A percentile compares a stretch with the other conserved stretches of the same genome.
Evolutionary conservation across 2,797 vertebrate species (phyloP).

Genomic region (Gorsachius magnificus): DNA sequence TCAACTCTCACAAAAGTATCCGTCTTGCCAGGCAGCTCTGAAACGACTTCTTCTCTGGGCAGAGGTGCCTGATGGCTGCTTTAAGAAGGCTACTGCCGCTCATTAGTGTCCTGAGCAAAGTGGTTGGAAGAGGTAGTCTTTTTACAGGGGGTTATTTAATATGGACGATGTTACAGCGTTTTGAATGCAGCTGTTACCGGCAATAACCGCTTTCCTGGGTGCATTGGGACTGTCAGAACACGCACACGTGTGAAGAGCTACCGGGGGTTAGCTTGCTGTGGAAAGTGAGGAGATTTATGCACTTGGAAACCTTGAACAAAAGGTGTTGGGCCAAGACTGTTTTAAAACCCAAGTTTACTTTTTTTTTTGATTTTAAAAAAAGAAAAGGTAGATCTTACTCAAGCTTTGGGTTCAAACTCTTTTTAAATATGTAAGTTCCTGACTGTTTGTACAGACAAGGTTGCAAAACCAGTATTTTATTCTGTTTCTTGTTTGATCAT

Average conservation of each 20-base stretch:
- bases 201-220: conserved; percentile 69
- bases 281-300: conserved; percentile 69
- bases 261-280: conserved; percentile 38
- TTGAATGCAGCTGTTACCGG: conserved; percentile 70
- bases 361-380: conserved; percentile 32
- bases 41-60: conserved; percentile 65
- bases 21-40: conserved; percentile 74
- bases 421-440: conserved; percentile 77
- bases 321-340: conserved; percentile 78
- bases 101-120: conserved; percentile 59
- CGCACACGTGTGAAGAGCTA: conserved; percentile 35
- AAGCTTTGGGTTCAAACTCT: conserved; percentile 81
- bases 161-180: conserved; percentile 49
- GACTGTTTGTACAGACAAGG: conserved; percentile 76
- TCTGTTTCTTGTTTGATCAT: conserved; percentile 71
- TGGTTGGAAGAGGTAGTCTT: conserved; percentile 67
- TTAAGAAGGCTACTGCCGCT: conserved; percentile 56
- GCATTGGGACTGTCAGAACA: conserved; percentile 56
- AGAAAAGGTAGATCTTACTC: conserved; percentile 79
- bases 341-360: conserved; percentile 74
- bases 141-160: conserved; percentile 68
- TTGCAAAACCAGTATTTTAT: conserved; percentile 80
- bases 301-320: conserved; percentile 77
- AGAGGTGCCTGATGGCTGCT: conserved; percentile 67
- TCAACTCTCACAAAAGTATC: conserved; percentile 65